Evolutionary conservation across 2,797 vertebrate species (phyloP).

Genomic region (Gymnoscopelus braueri): DNA sequence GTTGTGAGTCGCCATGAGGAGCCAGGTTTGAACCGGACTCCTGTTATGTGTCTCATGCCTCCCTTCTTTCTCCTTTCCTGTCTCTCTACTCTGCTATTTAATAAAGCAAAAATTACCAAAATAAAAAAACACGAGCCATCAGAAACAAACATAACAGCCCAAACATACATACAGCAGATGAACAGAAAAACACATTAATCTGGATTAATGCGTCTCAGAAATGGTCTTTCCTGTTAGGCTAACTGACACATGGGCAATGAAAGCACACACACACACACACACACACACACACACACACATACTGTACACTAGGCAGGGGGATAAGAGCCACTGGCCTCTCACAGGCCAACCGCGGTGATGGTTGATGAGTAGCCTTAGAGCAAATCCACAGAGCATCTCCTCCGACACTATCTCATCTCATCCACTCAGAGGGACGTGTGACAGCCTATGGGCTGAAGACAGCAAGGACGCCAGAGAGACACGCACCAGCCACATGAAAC

Average conservation of each 20-base stretch:
- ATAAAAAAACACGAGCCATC: no score
- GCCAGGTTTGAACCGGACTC: no score
- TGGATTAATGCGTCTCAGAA: constrained; percentile 44
- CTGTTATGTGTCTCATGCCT: no score
- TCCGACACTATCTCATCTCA: constrained; percentile 40
- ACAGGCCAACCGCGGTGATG: constrained; percentile 21
- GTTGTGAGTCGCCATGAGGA: no score
- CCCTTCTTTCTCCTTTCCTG: no score
- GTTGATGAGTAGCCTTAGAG: constrained; percentile 36
- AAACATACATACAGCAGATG: no score
- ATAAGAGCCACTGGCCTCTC: constrained; percentile 18
- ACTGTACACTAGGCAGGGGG: constrained; percentile 19
- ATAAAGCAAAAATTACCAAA: no score
- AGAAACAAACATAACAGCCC: no score
- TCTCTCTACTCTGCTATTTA: no score
- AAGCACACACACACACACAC: not conserved
- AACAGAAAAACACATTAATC: constrained; percentile 16
- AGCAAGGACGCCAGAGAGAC: constrained; percentile 14
- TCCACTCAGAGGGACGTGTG: constrained; percentile 33
- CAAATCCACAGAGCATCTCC: constrained; percentile 31
- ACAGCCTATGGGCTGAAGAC: constrained; percentile 20
- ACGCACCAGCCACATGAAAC: not conserved
- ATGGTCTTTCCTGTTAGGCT: constrained; percentile 64
- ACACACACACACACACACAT: constrained; percentile 35
- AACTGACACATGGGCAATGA: not conserved